These are phyloP conservation scores for Darevskia mixta DNA, from an alignment of 2,797 vertebrate genomes.

Conservation along the genomic window DNA sequence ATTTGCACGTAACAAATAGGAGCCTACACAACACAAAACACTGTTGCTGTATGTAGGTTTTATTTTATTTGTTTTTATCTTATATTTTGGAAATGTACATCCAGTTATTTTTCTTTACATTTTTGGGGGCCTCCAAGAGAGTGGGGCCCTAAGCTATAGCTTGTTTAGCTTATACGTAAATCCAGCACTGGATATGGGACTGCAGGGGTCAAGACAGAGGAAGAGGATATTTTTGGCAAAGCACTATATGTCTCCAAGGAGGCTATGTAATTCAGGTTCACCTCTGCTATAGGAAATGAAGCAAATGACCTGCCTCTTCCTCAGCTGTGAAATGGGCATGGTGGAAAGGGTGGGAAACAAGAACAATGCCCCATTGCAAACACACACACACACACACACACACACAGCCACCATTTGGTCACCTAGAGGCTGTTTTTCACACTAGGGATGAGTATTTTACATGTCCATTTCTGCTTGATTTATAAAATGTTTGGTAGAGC, in stretches of 20 bases:
- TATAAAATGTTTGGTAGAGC: background rate
- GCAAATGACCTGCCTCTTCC: background rate
- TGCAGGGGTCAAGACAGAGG: accelerated
- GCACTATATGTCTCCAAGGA: accelerated
- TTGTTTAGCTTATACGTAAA: too few relatives aligned
- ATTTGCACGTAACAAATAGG: too few relatives aligned
- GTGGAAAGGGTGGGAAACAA: background rate
- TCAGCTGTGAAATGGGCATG: accelerated
- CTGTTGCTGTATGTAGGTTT: too few relatives aligned
- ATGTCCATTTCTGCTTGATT: too few relatives aligned
- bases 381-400: too few relatives aligned
- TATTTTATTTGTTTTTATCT: too few relatives aligned
- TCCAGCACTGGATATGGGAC: background rate
- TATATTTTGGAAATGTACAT: too few relatives aligned
- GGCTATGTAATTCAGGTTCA: background rate
- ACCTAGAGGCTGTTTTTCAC: background rate
- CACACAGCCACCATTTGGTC: background rate
- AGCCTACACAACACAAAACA: too few relatives aligned
- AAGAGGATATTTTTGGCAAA: background rate
- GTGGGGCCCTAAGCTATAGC: too few relatives aligned
- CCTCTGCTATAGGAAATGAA: background rate
- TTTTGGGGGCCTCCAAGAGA: too few relatives aligned
- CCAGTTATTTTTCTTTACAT: too few relatives aligned
- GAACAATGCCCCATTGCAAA: too few relatives aligned
- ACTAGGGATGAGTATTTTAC: background rate